These are phyloP conservation scores for Hapalemur alaotrensis DNA, from an alignment of 2,797 vertebrate species.

Conservation along the genomic window DNA sequence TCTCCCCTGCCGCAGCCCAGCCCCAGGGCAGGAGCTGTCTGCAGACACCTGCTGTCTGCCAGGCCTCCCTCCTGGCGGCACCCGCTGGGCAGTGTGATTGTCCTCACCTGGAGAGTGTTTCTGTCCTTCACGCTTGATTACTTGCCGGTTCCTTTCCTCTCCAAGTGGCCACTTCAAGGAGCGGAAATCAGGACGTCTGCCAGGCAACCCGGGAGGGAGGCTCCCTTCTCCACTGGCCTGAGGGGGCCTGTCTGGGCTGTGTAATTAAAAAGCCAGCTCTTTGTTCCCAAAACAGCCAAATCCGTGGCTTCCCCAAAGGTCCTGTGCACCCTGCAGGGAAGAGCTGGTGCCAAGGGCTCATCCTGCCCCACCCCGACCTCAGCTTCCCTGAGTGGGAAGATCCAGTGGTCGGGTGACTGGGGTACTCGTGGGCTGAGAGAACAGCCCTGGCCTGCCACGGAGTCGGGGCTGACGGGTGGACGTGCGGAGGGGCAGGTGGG, in stretches of 20 bases:
- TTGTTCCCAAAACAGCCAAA: conserved; percentile 23
- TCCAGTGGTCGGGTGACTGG: too few species aligned
- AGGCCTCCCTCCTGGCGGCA: too few species aligned
- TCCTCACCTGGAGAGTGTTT: conserved; percentile 77
- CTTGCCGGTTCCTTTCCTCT: conserved; percentile 71
- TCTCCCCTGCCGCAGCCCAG: fast-evolving
- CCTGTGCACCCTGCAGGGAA: not conserved
- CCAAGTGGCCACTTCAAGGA: conserved; percentile 76
- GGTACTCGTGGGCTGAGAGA: not conserved
- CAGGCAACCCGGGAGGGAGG: conserved; percentile 28
- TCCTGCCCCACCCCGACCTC: not conserved
- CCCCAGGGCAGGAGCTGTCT: not conserved
- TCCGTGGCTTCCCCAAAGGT: not conserved
- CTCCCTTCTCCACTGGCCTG: conserved; percentile 52
- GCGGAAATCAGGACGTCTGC: conserved; percentile 71
- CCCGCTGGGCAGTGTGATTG: conserved; percentile 62
- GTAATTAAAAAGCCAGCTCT: conserved; percentile 78
- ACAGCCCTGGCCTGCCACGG: not conserved
- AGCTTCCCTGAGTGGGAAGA: not conserved
- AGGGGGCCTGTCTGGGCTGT: conserved; percentile 35
- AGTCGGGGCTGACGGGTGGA: fast-evolving
- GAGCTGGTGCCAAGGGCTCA: not conserved
- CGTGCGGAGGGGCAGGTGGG: not conserved
- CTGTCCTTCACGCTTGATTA: conserved; percentile 81
- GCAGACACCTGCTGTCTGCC: not conserved